phyloP scores from a whole-genome alignment of 2,113 vertebrate species.

The Rhea americana region DNA sequence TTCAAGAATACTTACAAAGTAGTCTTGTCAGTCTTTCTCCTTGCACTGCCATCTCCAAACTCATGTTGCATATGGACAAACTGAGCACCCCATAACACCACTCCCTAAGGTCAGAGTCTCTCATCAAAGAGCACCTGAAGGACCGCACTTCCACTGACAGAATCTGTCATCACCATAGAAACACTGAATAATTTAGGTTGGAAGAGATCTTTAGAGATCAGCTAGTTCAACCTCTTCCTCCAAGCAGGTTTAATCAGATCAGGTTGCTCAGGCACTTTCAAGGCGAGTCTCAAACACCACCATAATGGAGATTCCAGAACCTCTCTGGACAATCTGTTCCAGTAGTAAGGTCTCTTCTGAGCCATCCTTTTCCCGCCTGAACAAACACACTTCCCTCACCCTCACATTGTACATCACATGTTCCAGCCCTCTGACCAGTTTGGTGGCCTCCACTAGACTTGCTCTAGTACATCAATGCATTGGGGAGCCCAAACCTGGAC shows the following conservation, averaged over 20 bases:
- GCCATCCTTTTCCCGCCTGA: not conserved
- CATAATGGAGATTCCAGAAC: not conserved
- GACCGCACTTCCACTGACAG: not conserved
- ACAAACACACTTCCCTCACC: not conserved
- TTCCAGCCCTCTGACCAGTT: not conserved
- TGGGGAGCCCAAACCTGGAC: fast-evolving
- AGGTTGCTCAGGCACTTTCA: not conserved
- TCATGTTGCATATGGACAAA: not conserved
- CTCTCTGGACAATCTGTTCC: not conserved
- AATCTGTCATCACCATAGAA: not conserved
- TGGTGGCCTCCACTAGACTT: not conserved
- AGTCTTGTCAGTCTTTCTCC: not conserved
- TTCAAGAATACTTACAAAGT: not conserved
- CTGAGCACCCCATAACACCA: not conserved
- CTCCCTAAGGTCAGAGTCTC: not conserved
- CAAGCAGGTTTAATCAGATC: not conserved
- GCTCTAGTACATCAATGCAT: not conserved
- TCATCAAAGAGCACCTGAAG: not conserved
- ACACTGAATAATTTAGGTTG: not conserved
- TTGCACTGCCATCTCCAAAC: not conserved
- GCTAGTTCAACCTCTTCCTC: not conserved
- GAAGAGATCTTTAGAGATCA: not conserved
- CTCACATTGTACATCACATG: fast-evolving
- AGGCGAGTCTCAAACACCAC: not conserved
- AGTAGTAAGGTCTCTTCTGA: not conserved